These are phyloP conservation scores for Malacosoma neustria DNA, from an alignment of 2,888 invertebrate species.

Conservation along the genomic window DNA sequence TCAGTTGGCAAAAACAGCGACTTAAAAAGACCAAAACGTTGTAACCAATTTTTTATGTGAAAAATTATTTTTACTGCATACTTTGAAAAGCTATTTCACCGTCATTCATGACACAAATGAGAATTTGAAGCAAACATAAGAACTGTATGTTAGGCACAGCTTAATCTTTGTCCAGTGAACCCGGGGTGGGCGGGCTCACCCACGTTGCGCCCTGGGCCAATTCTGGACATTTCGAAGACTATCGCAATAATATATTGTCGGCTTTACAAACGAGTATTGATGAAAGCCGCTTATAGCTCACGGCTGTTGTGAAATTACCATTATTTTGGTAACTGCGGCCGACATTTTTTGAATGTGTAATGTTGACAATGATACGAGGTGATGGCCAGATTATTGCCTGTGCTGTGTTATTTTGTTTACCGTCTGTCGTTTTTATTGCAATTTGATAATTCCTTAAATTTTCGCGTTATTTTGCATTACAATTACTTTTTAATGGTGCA, in stretches of 20 bases:
- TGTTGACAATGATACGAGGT: constrained; percentile 14
- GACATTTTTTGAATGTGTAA: constrained; percentile 1
- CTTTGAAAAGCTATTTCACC: no score
- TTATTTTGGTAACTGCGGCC: constrained; percentile 16
- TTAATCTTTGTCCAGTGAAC: constrained; percentile 1
- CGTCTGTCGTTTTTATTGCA: no score
- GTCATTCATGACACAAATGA: no score
- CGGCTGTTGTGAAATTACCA: constrained; percentile 16
- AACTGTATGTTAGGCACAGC: neutral
- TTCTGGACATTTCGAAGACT: constrained; percentile 30
- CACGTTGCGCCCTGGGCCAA: constrained; percentile 31
- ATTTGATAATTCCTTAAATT: no score
- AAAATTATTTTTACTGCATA: no score
- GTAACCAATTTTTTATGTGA: no score
- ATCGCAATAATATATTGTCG: constrained; percentile 31
- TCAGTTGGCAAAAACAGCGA: no score
- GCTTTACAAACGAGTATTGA: constrained; percentile 23
- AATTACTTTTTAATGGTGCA: no score
- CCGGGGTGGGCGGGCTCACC: constrained; percentile 17
- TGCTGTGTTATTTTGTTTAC: no score
- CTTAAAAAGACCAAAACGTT: no score
- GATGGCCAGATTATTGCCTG: neutral
- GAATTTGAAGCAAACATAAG: no score
- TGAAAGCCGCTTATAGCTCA: constrained; percentile 27
- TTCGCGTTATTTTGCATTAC: no score